Base-by-base conservation (phyloP, 1,140 invertebrate species). In the Mactra quadrangularis region DNA sequence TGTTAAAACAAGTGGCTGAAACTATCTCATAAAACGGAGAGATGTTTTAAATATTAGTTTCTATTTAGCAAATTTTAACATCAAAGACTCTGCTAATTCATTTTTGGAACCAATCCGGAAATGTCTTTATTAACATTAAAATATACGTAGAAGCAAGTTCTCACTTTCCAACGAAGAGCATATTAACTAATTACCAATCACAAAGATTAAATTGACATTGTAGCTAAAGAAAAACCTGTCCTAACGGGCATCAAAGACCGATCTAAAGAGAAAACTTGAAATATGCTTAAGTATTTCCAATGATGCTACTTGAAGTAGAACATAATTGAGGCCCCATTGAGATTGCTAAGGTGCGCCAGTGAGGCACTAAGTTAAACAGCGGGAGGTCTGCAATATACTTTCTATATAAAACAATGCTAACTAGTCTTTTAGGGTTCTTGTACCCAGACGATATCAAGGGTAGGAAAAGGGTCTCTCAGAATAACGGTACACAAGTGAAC, bases 11-110 rank as follows among this genome's bases (percentile, higher is more conserved):
- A 62, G 74, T 76, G 74, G 74, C 45, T 25, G 45, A 50, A 27
- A 76, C 9, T 27, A 60, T 27, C 74, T 45, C 74, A 76, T 76
- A 76, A 76, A 76, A 76, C 33, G 62, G 41, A 64, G 27, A 50
- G 29, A 60, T 62, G 33, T 76, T 76, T 76, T 62, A 50, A 76
- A 76, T 62, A 62, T 76, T 62, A 62, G 62, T 47, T 76, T 76
- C 74, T 76, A 76, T 76, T 76, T 76, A 76, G 55, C 74, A 52
- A 64, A 45, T 76, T 76, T 1, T 62, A 76, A 76, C 74, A 62
- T 76, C 74, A 76, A 76, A 76, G 74, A 53, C 1, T n/a, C 57
- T 3, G 17, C 38, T 76, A 62, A 76, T 76, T 62, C 41, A 50
- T 60, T 45, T 74, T 74, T 55, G 29, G 55, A 50, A 62, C 59